Base-by-base conservation (phyloP, 1,140 invertebrate genomes). In the Stegodyphus mimosarum region DNA sequence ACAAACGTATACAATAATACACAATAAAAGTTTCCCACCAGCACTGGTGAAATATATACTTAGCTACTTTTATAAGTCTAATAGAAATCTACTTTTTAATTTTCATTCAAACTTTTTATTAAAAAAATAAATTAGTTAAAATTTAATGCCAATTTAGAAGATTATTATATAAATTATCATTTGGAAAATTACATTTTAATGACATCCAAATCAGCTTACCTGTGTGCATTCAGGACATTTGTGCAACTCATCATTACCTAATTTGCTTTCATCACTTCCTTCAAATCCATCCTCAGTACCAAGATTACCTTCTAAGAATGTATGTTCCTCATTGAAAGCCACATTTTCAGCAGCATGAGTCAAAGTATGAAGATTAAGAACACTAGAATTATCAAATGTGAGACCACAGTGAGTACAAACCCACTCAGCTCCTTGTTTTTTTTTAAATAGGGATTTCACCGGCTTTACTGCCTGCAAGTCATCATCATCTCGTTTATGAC, bases 291-390 rank as follows among this genome's bases (percentile, higher is more conserved):
- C 72, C 11, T 83, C 81, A n/a, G 13, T 49, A 11, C 52, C 70
- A 55, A 73, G 10, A 7, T 89, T 89, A 80, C 89, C 90, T 7
- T 89, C 88, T 9, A 90, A 76, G 48, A 87, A 84, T 67, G 71
- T 85, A 7, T 85, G 71, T 50, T 70, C 81, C 60, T 81, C 86
- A 67, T 53, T 89, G 86, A 60, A 89, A 70, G 72, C 88, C 55
- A 77, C 84, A 87, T 90, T 88, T 80, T 92, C 91, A 6, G 91
- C 90, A 18, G 90, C 91, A 89, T 94, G 93, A 10, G 90, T 89
- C 5, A 93, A 88, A 6, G 91, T 91, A 87, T 94, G 93, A 11
- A 94, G 88, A 88, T 92, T 92, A 0, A 93, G 89, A 6, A 93
- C 86, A 15, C 90, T 90, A 5, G 91, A 87, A 88, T 92, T 92